These are phyloP conservation scores for Nasonia oneida DNA, from an alignment of 2,888 invertebrate species.

Conservation along the genomic window DNA sequence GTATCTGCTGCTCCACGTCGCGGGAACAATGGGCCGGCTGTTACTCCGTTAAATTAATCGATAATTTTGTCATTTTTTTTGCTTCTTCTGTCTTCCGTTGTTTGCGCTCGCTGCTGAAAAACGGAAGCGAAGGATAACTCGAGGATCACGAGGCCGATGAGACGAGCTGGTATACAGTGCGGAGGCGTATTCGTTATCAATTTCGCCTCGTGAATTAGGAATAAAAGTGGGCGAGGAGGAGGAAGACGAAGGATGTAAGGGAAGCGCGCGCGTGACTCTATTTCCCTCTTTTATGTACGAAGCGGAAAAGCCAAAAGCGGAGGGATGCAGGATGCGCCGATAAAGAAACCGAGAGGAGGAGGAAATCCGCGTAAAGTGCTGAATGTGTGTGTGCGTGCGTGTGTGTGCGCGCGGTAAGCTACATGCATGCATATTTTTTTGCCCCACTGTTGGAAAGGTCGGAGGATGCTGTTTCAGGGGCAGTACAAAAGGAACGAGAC, in stretches of 20 bases:
- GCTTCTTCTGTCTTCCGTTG: background rate
- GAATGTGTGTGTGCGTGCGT: background rate
- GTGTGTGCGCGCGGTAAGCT: background rate
- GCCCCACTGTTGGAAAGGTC: conserved; percentile 13
- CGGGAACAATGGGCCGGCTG: conserved; percentile 3
- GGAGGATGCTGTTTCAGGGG: background rate
- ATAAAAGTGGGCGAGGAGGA: background rate
- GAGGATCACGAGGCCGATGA: conserved; percentile 67
- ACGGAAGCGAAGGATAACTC: background rate
- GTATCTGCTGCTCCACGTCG: background rate
- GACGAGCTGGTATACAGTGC: background rate
- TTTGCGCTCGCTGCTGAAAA: background rate
- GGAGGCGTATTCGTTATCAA: conserved; percentile 39
- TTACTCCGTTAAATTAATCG: conserved; percentile 27
- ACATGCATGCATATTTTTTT: background rate
- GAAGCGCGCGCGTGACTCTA: conserved; percentile 35
- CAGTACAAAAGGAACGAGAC: background rate
- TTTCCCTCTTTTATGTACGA: conserved; percentile 31
- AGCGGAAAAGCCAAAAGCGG: background rate
- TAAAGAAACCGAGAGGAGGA: conserved; percentile 22
- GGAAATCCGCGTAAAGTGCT: conserved; percentile 34
- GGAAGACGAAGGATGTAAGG: background rate
- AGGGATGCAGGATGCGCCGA: background rate
- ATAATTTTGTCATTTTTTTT: background rate
- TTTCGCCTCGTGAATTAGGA: conserved; percentile 39